Base-by-base conservation (phyloP, 2,797 vertebrate genomes). In the Pteropus rufus region DNA sequence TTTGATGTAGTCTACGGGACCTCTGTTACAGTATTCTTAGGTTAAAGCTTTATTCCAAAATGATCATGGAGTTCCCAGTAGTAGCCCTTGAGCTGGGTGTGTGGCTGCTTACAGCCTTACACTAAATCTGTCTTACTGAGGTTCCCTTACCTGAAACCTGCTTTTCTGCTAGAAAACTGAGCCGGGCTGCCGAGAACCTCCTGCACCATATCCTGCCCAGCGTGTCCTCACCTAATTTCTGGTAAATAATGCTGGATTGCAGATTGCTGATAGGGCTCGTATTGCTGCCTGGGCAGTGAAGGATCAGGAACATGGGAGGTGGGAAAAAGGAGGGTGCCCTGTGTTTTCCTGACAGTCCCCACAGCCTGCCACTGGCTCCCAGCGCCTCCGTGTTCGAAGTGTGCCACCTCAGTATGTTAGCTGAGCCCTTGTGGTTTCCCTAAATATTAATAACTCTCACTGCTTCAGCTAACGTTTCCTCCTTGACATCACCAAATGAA, bases 381-480 rank as follows among this genome's bases (percentile, higher is more conserved):
- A 0, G 82, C 5, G n/a, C 52, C 91, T 69, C 15, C 0, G 46
- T 26, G 16, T 92, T 93, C 49, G 82, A 67, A 14, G 56, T 2
- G 7, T 46, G 67, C 64, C 14, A 0, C 75, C 72, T 49, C 16
- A 4, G 85, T 34, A 1, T 34, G 54, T 29, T 46, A 36, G 44
- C 85, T 5, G 49, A 58, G 72, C 83, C 18, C n/a, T 81, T 21
- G 89, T 52, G 94, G 94, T 93, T 89, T 92, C 85, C 89, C 46
- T 52, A 82, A 73, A 77, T 90, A 80, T 89, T 93, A 91, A 94
- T 86, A 92, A 92, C 94, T 97, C 92, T 97, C 94, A 41, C 94
- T 95, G 52, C 54, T 87, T 77, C 31, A 0, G 72, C 82, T 44
- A 16, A 52, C 11, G 41, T 91, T 97, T 96, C 93, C 89, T 97